These are phyloP conservation scores for Charadrius vociferus DNA, from an alignment of 2,113 vertebrate genomes.

Conservation along the genomic window DNA sequence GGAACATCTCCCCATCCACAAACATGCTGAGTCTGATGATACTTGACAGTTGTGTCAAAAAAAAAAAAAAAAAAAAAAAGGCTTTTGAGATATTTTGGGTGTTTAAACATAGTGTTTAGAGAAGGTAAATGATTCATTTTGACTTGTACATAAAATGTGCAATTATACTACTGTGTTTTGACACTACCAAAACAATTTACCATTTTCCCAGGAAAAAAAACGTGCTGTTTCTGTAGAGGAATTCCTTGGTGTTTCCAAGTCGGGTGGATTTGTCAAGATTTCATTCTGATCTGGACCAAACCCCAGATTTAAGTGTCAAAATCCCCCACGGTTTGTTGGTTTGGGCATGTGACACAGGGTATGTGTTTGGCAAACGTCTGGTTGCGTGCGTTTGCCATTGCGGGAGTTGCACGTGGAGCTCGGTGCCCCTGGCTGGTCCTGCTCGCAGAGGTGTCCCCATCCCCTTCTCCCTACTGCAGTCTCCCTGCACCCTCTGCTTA, in stretches of 20 bases:
- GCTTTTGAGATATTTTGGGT: background rate
- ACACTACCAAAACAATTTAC: background rate
- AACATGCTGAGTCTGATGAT: background rate
- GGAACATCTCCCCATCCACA: background rate
- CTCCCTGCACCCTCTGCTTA: background rate
- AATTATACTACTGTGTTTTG: background rate
- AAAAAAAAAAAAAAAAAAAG: background rate
- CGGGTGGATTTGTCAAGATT: background rate
- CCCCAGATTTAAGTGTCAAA: background rate
- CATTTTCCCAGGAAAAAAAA: background rate
- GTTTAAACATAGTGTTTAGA: background rate
- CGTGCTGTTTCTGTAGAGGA: background rate
- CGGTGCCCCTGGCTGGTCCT: background rate
- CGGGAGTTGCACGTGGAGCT: background rate
- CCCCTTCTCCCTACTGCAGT: background rate
- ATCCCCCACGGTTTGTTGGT: rapidly evolving
- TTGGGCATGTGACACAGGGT: background rate
- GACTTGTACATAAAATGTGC: background rate
- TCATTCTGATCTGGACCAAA: background rate
- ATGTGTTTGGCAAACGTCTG: background rate
- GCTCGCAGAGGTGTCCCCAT: background rate
- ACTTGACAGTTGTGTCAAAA: background rate
- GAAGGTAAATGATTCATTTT: conserved; percentile 26
- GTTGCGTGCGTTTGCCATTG: rapidly evolving
- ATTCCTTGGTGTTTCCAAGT: background rate